These are phyloP conservation scores for Nephila pilipes DNA, from an alignment of 1,140 invertebrate species.

Conservation along the genomic window DNA sequence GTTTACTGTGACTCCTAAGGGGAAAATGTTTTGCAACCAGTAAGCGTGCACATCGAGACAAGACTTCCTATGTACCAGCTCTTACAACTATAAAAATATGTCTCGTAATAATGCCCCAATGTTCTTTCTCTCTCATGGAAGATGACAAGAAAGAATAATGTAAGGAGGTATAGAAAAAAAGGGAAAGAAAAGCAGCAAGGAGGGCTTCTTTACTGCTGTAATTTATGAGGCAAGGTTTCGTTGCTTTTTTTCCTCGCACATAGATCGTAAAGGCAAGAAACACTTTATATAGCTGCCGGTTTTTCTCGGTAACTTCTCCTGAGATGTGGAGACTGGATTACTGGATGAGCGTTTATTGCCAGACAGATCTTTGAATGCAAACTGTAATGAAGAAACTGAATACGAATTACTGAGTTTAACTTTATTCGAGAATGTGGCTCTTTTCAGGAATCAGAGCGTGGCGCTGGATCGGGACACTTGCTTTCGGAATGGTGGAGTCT, in stretches of 20 bases:
- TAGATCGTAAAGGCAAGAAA: constrained; percentile 53
- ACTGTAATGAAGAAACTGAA: constrained; percentile 31
- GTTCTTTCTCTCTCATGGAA: constrained; percentile 6
- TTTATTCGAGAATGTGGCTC: background rate
- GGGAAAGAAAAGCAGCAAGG: background rate
- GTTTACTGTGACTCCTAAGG: too few relatives aligned
- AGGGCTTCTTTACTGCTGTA: constrained; percentile 50
- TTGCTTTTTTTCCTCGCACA: constrained; percentile 21
- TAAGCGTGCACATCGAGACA: background rate
- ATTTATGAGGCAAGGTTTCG: constrained; percentile 54
- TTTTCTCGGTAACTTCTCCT: background rate
- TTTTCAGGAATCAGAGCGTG: background rate
- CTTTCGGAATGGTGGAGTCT: background rate
- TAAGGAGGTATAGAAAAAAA: background rate
- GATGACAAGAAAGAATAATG: background rate
- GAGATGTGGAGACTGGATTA: background rate
- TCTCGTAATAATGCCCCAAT: background rate
- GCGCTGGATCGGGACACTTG: background rate
- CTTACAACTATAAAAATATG: constrained; percentile 51
- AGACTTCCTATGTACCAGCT: background rate
- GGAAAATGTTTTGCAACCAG: background rate
- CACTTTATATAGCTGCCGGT: constrained; percentile 38
- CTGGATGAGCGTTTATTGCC: background rate
- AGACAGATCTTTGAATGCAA: constrained; percentile 1
- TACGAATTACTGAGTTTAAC: constrained; percentile 27